These are phyloP conservation scores for Luperina testacea DNA, from an alignment of 2,888 invertebrate species.

Conservation along the genomic window DNA sequence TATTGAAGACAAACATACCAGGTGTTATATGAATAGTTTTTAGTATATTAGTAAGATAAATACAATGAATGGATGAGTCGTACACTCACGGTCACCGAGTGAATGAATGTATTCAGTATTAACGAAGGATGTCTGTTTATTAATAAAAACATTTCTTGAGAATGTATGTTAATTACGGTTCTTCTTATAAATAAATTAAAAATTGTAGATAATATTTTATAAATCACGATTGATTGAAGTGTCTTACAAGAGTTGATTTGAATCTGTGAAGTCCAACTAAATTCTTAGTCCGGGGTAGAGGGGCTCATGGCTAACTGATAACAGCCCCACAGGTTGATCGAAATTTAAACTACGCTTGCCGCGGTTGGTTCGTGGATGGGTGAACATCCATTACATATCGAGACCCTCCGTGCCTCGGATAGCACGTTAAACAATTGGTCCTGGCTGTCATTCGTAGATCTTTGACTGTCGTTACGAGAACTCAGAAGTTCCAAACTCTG, in stretches of 20 bases:
- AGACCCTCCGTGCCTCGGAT: neutral
- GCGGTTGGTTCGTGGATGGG: neutral
- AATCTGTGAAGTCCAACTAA: neutral
- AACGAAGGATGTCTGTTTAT: conserved; percentile 42
- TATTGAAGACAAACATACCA: conserved; percentile 15
- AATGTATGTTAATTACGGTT: conserved; percentile 26
- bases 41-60: conserved; percentile 44
- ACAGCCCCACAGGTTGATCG: neutral
- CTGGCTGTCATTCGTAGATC: neutral
- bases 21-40: conserved; percentile 24
- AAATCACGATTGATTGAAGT: conserved; percentile 9
- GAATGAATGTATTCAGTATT: conserved; percentile 47
- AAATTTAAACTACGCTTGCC: neutral
- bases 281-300: neutral
- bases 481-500: neutral
- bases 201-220: neutral
- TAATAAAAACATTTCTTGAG: conserved; percentile 8
- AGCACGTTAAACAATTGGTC: neutral
- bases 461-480: neutral
- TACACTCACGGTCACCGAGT: conserved; percentile 43
- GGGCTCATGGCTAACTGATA: neutral
- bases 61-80: conserved; percentile 52
- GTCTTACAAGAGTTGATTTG: no score
- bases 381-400: neutral
- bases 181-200: conserved; percentile 11